Evolutionary conservation across 2,113 vertebrate species (phyloP).

Genomic region (Camelus dromedarius): DNA sequence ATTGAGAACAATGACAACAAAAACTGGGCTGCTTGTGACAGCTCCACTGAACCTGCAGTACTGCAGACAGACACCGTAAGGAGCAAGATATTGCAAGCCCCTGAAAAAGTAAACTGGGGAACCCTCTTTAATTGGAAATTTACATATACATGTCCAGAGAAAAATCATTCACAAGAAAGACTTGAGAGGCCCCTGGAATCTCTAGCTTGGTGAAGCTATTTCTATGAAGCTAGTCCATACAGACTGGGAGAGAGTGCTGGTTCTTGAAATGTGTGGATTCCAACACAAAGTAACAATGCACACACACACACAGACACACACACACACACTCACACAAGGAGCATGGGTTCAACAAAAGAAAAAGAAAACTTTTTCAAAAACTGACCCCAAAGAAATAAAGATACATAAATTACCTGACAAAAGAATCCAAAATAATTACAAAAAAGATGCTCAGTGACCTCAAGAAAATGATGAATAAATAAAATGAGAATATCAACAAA

Average conservation of each 20-base stretch:
- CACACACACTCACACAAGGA: neutral
- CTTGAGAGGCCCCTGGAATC: neutral
- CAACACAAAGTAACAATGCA: neutral
- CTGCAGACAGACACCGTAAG: neutral
- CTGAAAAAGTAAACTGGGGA: neutral
- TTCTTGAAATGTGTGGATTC: neutral
- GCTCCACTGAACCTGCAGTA: neutral
- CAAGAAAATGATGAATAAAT: neutral
- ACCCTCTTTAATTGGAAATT: neutral
- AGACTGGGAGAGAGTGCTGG: neutral
- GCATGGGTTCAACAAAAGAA: neutral
- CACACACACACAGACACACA: neutral
- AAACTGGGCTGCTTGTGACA: neutral
- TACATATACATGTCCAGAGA: neutral
- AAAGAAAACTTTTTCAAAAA: neutral
- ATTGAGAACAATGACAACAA: neutral
- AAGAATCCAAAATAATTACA: neutral
- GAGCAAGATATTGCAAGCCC: neutral
- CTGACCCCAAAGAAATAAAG: neutral
- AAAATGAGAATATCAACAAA: neutral
- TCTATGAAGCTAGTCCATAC: neutral
- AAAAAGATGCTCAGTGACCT: neutral
- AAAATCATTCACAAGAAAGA: neutral
- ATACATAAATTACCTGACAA: neutral
- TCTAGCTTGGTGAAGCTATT: neutral